Evolutionary conservation across 2,113 vertebrate species (phyloP).

Genomic region (Dromiciops gliroides): DNA sequence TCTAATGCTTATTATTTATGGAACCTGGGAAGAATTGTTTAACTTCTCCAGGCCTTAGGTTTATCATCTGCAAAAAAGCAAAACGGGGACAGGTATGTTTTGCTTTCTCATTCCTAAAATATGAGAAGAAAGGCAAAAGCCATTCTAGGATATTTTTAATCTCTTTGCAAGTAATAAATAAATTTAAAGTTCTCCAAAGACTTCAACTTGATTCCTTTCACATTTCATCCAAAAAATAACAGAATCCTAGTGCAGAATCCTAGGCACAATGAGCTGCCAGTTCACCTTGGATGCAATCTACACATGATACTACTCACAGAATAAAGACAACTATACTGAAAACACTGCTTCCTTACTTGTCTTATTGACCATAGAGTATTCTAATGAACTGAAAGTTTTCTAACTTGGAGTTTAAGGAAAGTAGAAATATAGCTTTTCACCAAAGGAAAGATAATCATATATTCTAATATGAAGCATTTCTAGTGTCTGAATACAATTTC

Average conservation of each 20-base stretch:
- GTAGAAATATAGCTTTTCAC: neutral
- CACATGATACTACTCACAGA: neutral
- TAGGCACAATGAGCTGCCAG: neutral
- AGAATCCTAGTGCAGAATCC: neutral
- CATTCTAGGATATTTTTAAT: neutral
- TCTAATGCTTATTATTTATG: neutral
- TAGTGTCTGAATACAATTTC: neutral
- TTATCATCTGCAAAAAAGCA: neutral
- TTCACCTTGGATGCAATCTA: neutral
- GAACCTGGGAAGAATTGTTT: neutral
- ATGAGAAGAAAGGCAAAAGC: neutral
- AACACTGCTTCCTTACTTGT: neutral
- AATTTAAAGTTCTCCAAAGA: neutral
- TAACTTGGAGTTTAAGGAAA: neutral
- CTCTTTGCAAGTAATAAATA: neutral
- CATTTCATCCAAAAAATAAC: neutral
- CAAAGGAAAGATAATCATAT: neutral
- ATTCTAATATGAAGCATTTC: neutral
- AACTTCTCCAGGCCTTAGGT: neutral
- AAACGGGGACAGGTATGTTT: neutral
- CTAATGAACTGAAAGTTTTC: neutral
- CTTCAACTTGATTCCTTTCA: neutral
- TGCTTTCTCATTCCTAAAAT: neutral
- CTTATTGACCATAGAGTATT: neutral
- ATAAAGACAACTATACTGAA: neutral